phyloP scores from a whole-genome alignment of 2,797 vertebrate genomes.

The Capromys pilorides region DNA sequence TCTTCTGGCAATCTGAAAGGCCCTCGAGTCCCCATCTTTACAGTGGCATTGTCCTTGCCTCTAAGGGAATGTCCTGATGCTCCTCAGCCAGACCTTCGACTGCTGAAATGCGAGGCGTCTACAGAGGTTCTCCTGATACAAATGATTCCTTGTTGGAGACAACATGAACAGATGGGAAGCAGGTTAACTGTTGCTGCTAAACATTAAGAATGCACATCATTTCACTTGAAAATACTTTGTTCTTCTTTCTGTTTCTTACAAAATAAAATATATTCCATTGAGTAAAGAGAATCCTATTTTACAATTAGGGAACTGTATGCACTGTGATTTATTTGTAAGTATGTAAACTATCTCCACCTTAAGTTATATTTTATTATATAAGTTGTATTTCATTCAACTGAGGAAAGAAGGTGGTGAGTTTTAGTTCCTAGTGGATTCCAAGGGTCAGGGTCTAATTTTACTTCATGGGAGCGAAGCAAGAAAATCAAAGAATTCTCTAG shows the following conservation, averaged over 20 bases:
- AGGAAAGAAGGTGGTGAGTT: background rate
- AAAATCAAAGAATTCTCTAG: background rate
- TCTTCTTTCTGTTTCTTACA: slow-evolving; percentile 9
- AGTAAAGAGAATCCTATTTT: background rate
- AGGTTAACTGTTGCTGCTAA: background rate
- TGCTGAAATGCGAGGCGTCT: background rate
- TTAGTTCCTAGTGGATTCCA: background rate
- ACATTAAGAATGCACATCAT: background rate
- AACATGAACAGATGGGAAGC: background rate
- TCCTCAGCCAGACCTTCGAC: background rate
- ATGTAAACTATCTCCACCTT: background rate
- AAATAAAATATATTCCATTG: background rate
- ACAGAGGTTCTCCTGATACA: background rate
- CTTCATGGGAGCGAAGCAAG: background rate
- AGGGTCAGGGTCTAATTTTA: slow-evolving; percentile 19
- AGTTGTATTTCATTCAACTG: background rate
- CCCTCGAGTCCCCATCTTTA: background rate
- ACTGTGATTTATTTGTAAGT: background rate
- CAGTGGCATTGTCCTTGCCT: background rate
- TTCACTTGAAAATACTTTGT: slow-evolving; percentile 28
- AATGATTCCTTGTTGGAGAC: background rate
- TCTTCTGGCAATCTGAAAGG: background rate
- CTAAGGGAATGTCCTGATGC: background rate
- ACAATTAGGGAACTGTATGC: slow-evolving; percentile 8
- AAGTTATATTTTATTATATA: background rate